phyloP scores from a whole-genome alignment of 2,797 vertebrate species.

The Alectoris magna region DNA sequence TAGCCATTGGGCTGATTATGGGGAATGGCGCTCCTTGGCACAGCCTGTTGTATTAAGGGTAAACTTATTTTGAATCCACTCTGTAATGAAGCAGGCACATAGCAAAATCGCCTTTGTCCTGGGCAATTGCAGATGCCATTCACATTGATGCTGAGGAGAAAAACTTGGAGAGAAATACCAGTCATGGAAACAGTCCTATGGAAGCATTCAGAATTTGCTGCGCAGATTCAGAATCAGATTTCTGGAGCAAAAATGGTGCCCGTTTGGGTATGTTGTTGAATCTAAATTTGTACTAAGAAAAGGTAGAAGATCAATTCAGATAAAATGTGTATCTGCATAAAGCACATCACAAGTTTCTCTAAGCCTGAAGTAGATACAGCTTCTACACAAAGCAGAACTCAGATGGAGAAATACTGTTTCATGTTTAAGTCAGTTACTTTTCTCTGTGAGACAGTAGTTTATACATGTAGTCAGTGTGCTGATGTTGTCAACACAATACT shows the following conservation, averaged over 20 bases:
- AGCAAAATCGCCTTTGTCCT: neutral
- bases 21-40: neutral
- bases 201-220: neutral
- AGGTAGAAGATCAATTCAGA: neutral
- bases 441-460: rapidly evolving
- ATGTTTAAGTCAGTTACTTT: rapidly evolving
- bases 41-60: neutral
- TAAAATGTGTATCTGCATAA: neutral
- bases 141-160: rapidly evolving
- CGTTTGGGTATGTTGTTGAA: neutral
- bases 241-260: neutral
- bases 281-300: neutral
- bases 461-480: neutral
- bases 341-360: neutral
- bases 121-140: neutral
- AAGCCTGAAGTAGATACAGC: neutral
- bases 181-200: neutral
- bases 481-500: neutral
- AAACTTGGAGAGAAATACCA: neutral
- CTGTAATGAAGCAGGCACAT: neutral
- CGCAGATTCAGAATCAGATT: neutral
- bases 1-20: neutral
- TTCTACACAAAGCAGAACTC: neutral
- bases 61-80: neutral
- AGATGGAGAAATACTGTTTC: neutral